Evolutionary conservation across 53 echinoderm and acorn worm genomes (phyloP), one percentile per base, ranked within the genome.

Genomic region (Patiria pectinifera): DNA sequence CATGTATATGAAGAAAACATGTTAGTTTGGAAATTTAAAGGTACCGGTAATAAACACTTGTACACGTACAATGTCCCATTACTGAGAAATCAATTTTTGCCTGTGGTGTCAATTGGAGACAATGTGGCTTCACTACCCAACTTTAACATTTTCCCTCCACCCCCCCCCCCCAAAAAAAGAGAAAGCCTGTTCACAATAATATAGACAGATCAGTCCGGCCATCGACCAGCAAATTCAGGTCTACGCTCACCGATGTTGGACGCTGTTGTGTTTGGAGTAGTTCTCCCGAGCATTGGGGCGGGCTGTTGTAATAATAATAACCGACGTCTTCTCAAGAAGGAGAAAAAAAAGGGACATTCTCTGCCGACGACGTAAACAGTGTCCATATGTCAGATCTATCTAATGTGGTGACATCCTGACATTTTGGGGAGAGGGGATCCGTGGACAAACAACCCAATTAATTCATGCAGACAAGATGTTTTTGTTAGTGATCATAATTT

Each of bases 251-350:
- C 69, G 46, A 44, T 45, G 45, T n/a, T 26, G 59, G 44, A 85
- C 63, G 16, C 45, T 8, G 19, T 70, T 5, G 66, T 47, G 45
- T 70, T 47, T 85, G 85, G 35, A 22, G 69, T 2, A 4, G 66
- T n/a, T 45, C 70, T 85, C 85, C 14, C 9, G 85, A 23, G 85
- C 63, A 19, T 85, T 45, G 66, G 15, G 3, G 53, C 69, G 62
- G 13, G 21, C 85, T 45, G n/a, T 74, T 23, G 69, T 70, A 35
- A 69, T 66, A 85, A 85, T 63, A 84, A 69, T 6, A 26, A 59
- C 53, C 8, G 8, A 18, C 63, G 13, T 85, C 63, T 45, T 45
- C 85, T 85, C 85, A 21, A 35, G 69, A 69, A 35, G 35, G 35
- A 35, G 35, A 35, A 35, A 53, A 53, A 85, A 66, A 45, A 4